phyloP scores from a whole-genome alignment of 2,888 invertebrate genomes.

The Phalangium opilio region DNA sequence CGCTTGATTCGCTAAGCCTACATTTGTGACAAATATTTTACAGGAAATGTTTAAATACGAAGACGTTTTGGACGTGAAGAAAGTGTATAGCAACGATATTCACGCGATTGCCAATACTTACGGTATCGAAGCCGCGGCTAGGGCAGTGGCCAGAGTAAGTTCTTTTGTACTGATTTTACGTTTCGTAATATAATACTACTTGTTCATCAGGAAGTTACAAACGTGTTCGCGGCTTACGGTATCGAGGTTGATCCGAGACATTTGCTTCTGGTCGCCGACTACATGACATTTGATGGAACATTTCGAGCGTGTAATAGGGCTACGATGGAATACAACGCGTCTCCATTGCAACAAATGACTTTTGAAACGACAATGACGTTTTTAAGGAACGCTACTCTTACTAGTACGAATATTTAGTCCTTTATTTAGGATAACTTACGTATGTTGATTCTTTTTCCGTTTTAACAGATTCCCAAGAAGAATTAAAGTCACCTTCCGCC shows the following conservation, averaged over 20 bases:
- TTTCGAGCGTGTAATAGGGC: constrained; percentile 78
- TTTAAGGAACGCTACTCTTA: constrained; percentile 55
- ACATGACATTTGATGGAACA: constrained; percentile 88
- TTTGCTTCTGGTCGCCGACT: constrained; percentile 81
- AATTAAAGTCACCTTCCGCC: constrained; percentile 66
- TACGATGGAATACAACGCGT: constrained; percentile 78
- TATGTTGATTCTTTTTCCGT: no score
- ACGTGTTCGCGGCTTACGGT: constrained; percentile 93
- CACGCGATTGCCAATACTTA: constrained; percentile 76
- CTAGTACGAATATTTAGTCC: constrained; percentile 37
- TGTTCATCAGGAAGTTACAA: constrained; percentile 57
- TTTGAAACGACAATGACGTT: constrained; percentile 87
- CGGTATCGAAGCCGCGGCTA: constrained; percentile 89
- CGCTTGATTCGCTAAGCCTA: no score
- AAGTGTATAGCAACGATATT: constrained; percentile 82
- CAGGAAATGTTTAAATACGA: constrained; percentile 73
- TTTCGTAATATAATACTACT: constrained; percentile 4
- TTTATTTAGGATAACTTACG: no score
- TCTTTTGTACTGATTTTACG: no score
- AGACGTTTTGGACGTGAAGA: constrained; percentile 58
- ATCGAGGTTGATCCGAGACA: constrained; percentile 90
- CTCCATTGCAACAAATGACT: constrained; percentile 93
- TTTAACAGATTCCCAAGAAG: constrained; percentile 55
- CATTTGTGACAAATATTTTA: constrained; percentile 22
- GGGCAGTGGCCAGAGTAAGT: constrained; percentile 61